These are phyloP conservation scores for Lepus europaeus DNA, from an alignment of 2,113 vertebrate genomes.

Conservation along the genomic window DNA sequence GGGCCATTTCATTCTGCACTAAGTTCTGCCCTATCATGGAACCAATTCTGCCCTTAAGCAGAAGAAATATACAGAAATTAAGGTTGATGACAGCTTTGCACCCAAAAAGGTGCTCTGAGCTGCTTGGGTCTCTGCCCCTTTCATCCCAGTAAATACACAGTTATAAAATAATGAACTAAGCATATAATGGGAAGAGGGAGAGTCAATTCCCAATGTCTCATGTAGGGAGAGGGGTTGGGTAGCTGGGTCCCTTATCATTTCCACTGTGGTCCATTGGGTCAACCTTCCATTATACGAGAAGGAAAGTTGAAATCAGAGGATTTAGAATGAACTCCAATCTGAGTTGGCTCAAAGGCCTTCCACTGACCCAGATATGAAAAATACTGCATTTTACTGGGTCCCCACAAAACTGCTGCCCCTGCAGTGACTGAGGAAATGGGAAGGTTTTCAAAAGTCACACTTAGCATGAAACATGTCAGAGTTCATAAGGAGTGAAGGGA, in stretches of 20 bases:
- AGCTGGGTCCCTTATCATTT: background rate
- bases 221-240: background rate
- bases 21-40: background rate
- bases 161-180: background rate
- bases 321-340: background rate
- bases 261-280: background rate
- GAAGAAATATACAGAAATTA: background rate
- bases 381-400: background rate
- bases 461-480: background rate
- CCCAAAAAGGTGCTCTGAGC: too few relatives aligned
- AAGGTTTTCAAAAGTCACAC: background rate
- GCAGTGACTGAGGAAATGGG: background rate
- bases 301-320: background rate
- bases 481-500: background rate
- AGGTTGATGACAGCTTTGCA: too few relatives aligned
- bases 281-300: background rate
- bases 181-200: background rate
- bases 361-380: background rate
- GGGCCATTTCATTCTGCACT: background rate
- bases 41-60: background rate
- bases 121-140: too few relatives aligned
- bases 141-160: background rate
- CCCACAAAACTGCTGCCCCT: background rate
- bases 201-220: background rate
- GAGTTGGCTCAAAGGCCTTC: background rate